Evolutionary conservation across 2,113 vertebrate species (phyloP).

Genomic region (Pelvicachromis taeniatus): DNA sequence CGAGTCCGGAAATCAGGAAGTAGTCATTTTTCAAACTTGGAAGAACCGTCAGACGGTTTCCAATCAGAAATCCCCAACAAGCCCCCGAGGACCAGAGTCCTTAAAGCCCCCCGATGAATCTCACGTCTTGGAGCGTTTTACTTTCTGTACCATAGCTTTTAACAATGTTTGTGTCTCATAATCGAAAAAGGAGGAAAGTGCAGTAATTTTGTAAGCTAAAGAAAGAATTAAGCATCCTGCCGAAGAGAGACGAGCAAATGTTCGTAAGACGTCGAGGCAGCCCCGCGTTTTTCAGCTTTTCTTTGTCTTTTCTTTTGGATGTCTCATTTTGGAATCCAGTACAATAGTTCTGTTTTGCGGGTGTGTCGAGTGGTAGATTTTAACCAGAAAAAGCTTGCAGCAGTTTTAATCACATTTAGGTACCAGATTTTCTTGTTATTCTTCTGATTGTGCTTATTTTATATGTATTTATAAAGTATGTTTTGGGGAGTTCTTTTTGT

Average conservation of each 20-base stretch:
- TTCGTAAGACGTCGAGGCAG: not conserved
- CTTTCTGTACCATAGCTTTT: slow-evolving; percentile 40
- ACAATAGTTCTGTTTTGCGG: slow-evolving; percentile 50
- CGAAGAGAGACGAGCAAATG: not conserved
- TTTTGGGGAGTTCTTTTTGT: slow-evolving; percentile 69
- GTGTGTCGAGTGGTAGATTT: slow-evolving; percentile 65
- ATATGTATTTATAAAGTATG: slow-evolving; percentile 76
- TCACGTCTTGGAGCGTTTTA: not conserved
- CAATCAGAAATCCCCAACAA: not conserved
- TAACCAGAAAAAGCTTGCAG: slow-evolving; percentile 66
- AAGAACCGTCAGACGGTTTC: slow-evolving; percentile 7
- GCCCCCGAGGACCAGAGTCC: not conserved
- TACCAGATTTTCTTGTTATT: slow-evolving; percentile 63
- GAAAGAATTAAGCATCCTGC: not conserved
- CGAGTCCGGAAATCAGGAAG: slow-evolving; percentile 16
- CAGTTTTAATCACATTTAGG: slow-evolving; percentile 68
- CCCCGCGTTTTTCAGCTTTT: not conserved
- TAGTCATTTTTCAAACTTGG: not conserved
- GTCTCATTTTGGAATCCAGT: slow-evolving; percentile 7
- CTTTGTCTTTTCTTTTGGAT: not conserved
- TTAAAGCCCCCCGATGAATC: not conserved
- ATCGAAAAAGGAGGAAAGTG: slow-evolving; percentile 3
- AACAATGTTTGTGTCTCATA: slow-evolving; percentile 23
- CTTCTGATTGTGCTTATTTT: slow-evolving; percentile 73
- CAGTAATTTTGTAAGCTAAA: slow-evolving; percentile 3